Conservation (phyloP, 2,888 invertebrate genomes). For the Drosophila recens region DNA sequence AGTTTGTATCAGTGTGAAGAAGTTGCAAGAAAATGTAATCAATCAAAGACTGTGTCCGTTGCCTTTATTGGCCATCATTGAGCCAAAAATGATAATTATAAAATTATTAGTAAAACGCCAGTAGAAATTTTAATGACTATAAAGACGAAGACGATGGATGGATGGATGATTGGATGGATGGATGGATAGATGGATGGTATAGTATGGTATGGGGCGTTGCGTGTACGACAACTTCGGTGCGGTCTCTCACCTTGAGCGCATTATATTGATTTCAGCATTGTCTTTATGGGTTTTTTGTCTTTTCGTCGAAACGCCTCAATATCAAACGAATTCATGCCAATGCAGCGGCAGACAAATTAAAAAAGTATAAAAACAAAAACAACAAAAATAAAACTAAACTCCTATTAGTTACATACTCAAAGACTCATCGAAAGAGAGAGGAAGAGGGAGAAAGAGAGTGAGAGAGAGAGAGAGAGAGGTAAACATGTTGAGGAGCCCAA, state of each 20-base stretch:
- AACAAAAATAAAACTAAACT: constrained; percentile 53
- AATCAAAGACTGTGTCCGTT: constrained; percentile 45
- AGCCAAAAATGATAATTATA: constrained; percentile 61
- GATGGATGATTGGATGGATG: background rate
- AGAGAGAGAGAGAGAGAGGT: constrained; percentile 1
- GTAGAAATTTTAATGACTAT: constrained; percentile 46
- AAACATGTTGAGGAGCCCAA: constrained; percentile 23
- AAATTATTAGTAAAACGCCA: constrained; percentile 66
- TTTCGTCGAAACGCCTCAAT: constrained; percentile 25
- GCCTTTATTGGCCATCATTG: constrained; percentile 58
- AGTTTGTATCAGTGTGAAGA: background rate
- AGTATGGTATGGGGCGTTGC: constrained; percentile 58
- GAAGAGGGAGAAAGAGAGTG: background rate
- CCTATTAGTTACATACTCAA: constrained; percentile 42
- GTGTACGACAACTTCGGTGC: constrained; percentile 58
- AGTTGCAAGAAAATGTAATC: constrained; percentile 36
- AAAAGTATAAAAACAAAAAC: constrained; percentile 23
- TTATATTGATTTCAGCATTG: constrained; percentile 68
- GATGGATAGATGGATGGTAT: background rate
- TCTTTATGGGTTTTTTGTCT: constrained; percentile 49
- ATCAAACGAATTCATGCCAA: constrained; percentile 54
- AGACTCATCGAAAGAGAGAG: constrained; percentile 10
- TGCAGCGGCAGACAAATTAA: constrained; percentile 44
- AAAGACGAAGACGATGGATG: constrained; percentile 18
- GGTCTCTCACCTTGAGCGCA: constrained; percentile 77